Evolutionary conservation across 2,888 invertebrate species (phyloP).

Genomic region (Altica lythri): DNA sequence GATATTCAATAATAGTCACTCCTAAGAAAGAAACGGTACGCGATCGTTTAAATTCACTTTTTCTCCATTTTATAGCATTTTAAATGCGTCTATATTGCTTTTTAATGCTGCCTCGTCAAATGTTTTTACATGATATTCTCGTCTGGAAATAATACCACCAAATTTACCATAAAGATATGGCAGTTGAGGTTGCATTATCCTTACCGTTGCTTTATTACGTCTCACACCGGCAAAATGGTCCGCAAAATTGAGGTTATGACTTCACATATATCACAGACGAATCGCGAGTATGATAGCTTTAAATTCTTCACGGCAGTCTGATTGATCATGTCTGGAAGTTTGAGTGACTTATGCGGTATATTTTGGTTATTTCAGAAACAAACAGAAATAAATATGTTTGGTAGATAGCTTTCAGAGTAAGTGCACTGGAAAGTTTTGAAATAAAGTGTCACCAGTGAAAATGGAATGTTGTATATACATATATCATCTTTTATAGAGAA

Average conservation of each 20-base stretch:
- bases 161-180: conserved; percentile 23
- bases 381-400: no score
- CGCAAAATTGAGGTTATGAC: conserved; percentile 22
- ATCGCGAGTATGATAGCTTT: conserved; percentile 13
- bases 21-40: conserved; percentile 3
- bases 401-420: no score
- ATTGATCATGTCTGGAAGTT: conserved; percentile 12
- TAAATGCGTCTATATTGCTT: conserved; percentile 46
- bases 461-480: no score
- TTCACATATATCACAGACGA: conserved; percentile 13
- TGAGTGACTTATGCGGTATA: conserved; percentile 10
- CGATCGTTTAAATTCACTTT: conserved; percentile 21
- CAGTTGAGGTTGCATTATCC: conserved; percentile 25
- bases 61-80: conserved; percentile 38
- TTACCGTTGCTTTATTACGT: conserved; percentile 21
- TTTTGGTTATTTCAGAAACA: no score
- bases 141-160: conserved; percentile 39
- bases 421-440: no score
- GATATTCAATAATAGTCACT: conserved; percentile 16
- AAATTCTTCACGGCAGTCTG: conserved; percentile 11
- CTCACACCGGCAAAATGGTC: conserved; percentile 7
- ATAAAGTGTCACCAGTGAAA: no score
- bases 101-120: conserved; percentile 44
- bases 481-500: no score
- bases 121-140: conserved; percentile 43